Evolutionary conservation across 1,140 invertebrate species (phyloP).

Genomic region (Stegodyphus dumicola): DNA sequence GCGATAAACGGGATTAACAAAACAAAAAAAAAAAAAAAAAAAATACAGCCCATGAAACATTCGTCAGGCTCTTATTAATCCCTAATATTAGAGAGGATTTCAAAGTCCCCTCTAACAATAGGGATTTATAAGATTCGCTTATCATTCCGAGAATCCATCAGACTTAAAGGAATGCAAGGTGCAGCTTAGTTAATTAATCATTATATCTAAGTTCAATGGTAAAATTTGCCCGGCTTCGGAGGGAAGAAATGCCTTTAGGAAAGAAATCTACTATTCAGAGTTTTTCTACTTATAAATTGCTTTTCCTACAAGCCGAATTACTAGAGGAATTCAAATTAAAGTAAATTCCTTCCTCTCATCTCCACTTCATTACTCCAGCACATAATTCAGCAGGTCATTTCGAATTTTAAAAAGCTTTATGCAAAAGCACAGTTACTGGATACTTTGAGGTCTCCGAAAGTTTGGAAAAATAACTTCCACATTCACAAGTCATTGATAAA

Average conservation of each 20-base stretch:
- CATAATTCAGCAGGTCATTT: too few relatives aligned
- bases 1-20: too few relatives aligned
- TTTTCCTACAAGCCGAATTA: neutral
- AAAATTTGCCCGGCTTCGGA: neutral
- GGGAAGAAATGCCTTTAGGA: neutral
- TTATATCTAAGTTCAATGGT: neutral
- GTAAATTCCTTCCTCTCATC: too few relatives aligned
- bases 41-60: neutral
- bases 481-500: too few relatives aligned
- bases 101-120: neutral
- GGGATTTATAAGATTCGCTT: too few relatives aligned
- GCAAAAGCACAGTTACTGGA: too few relatives aligned
- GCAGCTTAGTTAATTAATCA: neutral
- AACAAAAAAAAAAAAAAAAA: too few relatives aligned
- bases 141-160: neutral
- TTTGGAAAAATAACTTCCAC: too few relatives aligned
- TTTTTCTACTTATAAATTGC: neutral
- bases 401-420: too few relatives aligned
- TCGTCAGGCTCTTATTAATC: neutral
- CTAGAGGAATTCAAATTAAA: too few relatives aligned
- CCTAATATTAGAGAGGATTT: neutral
- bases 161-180: neutral
- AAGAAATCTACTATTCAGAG: neutral
- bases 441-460: too few relatives aligned
- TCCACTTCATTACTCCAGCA: too few relatives aligned